These are phyloP conservation scores for Troglohyphantes excavatus DNA, from an alignment of 2,888 invertebrate species.

Conservation along the genomic window DNA sequence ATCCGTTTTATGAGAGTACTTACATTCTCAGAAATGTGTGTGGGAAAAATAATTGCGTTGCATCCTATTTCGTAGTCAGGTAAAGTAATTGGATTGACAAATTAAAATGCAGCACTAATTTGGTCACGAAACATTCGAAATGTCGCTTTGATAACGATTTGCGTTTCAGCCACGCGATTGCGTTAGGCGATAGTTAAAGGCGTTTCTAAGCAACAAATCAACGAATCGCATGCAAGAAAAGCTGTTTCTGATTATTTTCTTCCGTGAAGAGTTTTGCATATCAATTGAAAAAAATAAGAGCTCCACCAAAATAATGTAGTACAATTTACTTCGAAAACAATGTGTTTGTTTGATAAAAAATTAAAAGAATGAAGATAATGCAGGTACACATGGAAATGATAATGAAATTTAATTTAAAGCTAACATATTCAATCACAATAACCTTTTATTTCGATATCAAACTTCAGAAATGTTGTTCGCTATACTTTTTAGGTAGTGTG, in stretches of 20 bases:
- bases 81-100: neutral
- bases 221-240: constrained; percentile 20
- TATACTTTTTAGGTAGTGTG: too few relatives aligned
- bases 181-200: neutral
- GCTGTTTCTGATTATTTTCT: neutral
- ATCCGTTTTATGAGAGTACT: too few relatives aligned
- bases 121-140: constrained; percentile 8
- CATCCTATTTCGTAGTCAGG: neutral
- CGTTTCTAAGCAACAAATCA: constrained; percentile 37
- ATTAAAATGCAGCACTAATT: constrained; percentile 10
- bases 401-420: too few relatives aligned
- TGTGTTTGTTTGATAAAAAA: too few relatives aligned
- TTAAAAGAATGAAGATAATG: too few relatives aligned
- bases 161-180: neutral
- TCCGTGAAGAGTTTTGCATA: neutral
- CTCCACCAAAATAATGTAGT: too few relatives aligned
- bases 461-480: too few relatives aligned
- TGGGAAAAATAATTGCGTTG: neutral
- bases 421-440: too few relatives aligned
- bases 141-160: neutral
- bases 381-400: too few relatives aligned
- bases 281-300: too few relatives aligned
- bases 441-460: too few relatives aligned
- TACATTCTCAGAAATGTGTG: neutral
- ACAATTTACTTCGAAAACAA: too few relatives aligned